These are phyloP conservation scores for Oreochromis mossambicus DNA, from an alignment of 2,797 vertebrate species.

Conservation along the genomic window DNA sequence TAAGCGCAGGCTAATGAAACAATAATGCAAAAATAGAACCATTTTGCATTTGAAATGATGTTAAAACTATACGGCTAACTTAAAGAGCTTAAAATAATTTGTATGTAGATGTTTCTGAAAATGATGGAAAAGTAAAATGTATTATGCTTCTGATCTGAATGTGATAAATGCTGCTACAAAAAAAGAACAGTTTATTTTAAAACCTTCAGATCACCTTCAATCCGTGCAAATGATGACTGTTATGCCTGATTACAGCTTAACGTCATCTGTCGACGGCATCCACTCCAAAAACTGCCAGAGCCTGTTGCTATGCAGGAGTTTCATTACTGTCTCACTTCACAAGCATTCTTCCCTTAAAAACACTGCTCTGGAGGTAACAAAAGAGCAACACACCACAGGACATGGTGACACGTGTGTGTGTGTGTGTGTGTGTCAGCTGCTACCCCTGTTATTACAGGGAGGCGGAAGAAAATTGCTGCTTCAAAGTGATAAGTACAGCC, in stretches of 20 bases:
- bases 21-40: not conserved
- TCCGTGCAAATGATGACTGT: not conserved
- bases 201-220: not conserved
- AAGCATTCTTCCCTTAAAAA: not conserved
- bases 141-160: not conserved
- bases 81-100: not conserved
- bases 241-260: not conserved
- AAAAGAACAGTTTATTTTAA: not conserved
- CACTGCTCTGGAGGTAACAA: not conserved
- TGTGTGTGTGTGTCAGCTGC: not conserved
- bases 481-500: conserved; percentile 35
- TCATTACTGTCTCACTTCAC: not conserved
- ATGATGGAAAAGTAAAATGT: not conserved
- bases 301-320: conserved; percentile 45
- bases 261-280: not conserved
- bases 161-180: not conserved
- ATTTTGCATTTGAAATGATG: not conserved
- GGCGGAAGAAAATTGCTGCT: conserved; percentile 31
- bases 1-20: not conserved
- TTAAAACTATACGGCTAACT: not conserved
- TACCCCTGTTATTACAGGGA: conserved; percentile 39
- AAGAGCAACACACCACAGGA: conserved; percentile 16
- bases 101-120: not conserved
- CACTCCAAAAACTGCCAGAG: not conserved
- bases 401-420: not conserved